Evolutionary conservation across 2,888 invertebrate genomes (phyloP), one percentile per base, ranked within the genome.

Genomic region (Dolichomitus sp.): DNA sequence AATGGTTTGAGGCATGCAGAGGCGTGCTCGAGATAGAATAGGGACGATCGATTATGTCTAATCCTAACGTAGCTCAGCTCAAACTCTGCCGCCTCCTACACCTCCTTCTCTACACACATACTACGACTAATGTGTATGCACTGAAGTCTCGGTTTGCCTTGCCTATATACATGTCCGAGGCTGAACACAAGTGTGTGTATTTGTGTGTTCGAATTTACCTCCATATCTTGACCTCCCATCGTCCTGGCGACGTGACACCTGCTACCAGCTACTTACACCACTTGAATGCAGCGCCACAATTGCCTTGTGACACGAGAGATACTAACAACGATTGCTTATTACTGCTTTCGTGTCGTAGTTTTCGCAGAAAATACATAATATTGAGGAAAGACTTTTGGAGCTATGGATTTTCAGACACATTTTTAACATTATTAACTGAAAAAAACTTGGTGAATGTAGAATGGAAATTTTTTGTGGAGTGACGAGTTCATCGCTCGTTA

Each of bases 11-110:
- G 33, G 50, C 66, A 50, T 33, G 59, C 27, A 59, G 45, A 37
- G 59, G 57, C 66, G 14, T 52, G 27, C 65, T 45, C 52, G 48
- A 69, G 66, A 73, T 66, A 70, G 75, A 84, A 84, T 85, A 81
- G 84, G 74, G 50, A 68, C 82, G 83, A 88, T 88, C 88, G 88
- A 87, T 87, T 87, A 85, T 87, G 81, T 75, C 87, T 89, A 87
- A 89, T 89, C 88, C 86, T 76, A 45, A 83, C 82, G 81, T 87
- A 88, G 85, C 84, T 87, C 83, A 72, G 63, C 76, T 83, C 80
- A 81, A 84, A 80, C 83, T 81, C 80, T 81, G 37, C 23, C 19
- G 57, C 57, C 9, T 27, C 57, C 30, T 14, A 42, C 42, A 42
- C 42, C 14, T 40, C 40, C 40, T 45, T 45, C 45, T 45, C 45